Conservation (phyloP, 2,888 invertebrate species). For the Malthinus flaveolus region DNA sequence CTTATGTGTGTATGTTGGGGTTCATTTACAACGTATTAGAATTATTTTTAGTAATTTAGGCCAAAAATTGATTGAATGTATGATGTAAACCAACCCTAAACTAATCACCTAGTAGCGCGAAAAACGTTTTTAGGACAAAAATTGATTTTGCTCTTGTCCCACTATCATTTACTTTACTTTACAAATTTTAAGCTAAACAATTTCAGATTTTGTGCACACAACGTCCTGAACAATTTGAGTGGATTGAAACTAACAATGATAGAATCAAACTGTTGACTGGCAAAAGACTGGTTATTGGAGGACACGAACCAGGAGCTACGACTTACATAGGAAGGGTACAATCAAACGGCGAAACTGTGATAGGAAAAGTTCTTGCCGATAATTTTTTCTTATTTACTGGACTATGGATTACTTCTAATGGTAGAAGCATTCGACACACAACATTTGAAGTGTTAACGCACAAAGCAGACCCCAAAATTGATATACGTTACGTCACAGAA, state of each 20-base stretch:
- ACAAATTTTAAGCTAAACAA: too few species aligned
- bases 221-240: conserved; percentile 17
- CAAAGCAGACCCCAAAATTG: neutral
- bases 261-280: conserved; percentile 9
- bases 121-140: too few species aligned
- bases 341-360: neutral
- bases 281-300: conserved; percentile 12
- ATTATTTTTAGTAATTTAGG: too few species aligned
- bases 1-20: too few species aligned
- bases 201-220: conserved; percentile 21
- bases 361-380: conserved; percentile 15
- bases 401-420: conserved; percentile 9
- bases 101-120: too few species aligned
- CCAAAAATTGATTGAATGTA: too few species aligned
- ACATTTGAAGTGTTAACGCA: conserved; percentile 7
- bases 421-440: neutral
- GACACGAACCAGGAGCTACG: conserved; percentile 15
- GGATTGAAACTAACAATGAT: conserved; percentile 15
- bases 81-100: too few species aligned
- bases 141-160: too few species aligned
- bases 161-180: too few species aligned
- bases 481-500: neutral
- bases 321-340: conserved; percentile 15
- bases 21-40: too few species aligned
- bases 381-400: neutral